A percentile compares a stretch with the other conserved stretches of the same genome.
These are phyloP conservation scores for Portevinia maculata DNA, from an alignment of 2,888 invertebrate species.

Conservation along the genomic window DNA sequence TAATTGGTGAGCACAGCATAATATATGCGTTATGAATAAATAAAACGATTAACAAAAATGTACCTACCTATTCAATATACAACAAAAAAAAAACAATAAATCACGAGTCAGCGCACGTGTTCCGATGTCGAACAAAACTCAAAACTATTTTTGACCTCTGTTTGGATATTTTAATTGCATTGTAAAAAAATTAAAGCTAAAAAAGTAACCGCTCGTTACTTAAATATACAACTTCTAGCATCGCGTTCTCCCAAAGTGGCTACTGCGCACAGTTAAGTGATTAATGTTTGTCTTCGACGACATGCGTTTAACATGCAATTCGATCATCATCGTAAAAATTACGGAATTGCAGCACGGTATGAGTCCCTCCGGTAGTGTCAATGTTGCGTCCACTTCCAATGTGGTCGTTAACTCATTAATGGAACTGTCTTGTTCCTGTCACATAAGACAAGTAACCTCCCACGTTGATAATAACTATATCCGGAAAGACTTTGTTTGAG, in stretches of 20 bases:
- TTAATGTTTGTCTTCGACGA: neutral
- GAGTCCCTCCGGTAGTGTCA: neutral
- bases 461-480: constrained; percentile 14
- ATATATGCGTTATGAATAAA: constrained; percentile 1
- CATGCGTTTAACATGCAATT: neutral
- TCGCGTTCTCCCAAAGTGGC: constrained; percentile 9
- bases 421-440: constrained; percentile 33
- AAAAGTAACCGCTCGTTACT: constrained; percentile 3
- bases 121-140: neutral
- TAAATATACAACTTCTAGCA: constrained; percentile 1
- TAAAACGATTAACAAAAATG: neutral
- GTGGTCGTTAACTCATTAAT: constrained; percentile 6
- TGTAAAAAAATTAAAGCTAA: neutral
- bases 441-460: constrained; percentile 1
- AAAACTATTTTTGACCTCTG: neutral
- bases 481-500: neutral
- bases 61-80: neutral
- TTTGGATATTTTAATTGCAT: constrained; percentile 21
- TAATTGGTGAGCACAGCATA: too few relatives aligned
- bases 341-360: too few relatives aligned
- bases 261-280: constrained; percentile 1
- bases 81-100: neutral
- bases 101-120: constrained; percentile 29
- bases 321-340: constrained; percentile 6
- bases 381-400: neutral